Evolutionary conservation across 2,888 invertebrate genomes (phyloP).

Genomic region (Ormyrus labotus): DNA sequence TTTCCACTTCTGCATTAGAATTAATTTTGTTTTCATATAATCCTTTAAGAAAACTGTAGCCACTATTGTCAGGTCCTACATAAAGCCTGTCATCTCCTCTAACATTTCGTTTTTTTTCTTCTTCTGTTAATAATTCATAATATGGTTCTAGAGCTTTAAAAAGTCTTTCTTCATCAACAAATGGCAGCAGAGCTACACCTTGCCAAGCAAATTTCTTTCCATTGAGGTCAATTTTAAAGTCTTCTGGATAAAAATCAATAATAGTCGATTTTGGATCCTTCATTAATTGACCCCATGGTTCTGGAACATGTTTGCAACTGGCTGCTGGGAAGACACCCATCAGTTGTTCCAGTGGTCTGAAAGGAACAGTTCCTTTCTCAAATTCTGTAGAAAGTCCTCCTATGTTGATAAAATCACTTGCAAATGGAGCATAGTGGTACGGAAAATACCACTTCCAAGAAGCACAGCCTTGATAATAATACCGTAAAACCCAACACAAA

Average conservation of each 20-base stretch:
- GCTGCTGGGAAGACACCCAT: slow-evolving; percentile 99
- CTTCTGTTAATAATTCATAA: slow-evolving; percentile 87
- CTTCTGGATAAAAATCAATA: slow-evolving; percentile 98
- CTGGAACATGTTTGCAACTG: slow-evolving; percentile 94
- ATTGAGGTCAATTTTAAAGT: slow-evolving; percentile 98
- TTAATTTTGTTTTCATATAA: slow-evolving; percentile 81
- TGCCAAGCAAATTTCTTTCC: slow-evolving; percentile 99
- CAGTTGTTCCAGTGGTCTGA: slow-evolving; percentile 97
- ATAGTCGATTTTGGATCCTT: slow-evolving; percentile 93
- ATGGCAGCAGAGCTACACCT: slow-evolving; percentile 97
- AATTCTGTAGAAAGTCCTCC: slow-evolving; percentile 91
- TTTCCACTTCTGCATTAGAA: slow-evolving; percentile 78
- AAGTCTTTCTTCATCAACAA: slow-evolving; percentile 95
- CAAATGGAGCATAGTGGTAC: slow-evolving; percentile 99
- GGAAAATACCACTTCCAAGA: slow-evolving; percentile 99
- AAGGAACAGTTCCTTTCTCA: slow-evolving; percentile 92
- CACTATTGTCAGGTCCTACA: slow-evolving; percentile 83
- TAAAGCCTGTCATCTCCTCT: slow-evolving; percentile 94
- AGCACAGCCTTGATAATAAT: slow-evolving; percentile 99
- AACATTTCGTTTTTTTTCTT: slow-evolving; percentile 90
- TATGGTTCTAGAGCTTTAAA: slow-evolving; percentile 89
- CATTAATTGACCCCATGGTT: slow-evolving; percentile 96
- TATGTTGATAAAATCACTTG: slow-evolving; percentile 97
- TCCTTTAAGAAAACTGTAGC: slow-evolving; percentile 83
- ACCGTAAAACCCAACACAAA: slow-evolving; percentile 97